Base-by-base conservation (phyloP, 1,140 invertebrate genomes). In the Trichonephila inaurata region DNA sequence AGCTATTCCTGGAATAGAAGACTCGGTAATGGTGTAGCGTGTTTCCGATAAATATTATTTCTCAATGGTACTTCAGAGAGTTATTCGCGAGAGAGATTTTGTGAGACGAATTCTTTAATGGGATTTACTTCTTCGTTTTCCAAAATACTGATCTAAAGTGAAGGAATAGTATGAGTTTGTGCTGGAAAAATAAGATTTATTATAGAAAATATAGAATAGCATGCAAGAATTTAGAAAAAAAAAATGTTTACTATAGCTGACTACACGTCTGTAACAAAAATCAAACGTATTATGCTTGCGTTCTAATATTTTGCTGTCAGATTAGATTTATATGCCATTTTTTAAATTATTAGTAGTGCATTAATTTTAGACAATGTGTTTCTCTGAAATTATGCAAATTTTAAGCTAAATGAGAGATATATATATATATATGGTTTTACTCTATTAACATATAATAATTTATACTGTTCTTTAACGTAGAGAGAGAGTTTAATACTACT, bases 1-100 rank as follows among this genome's bases (percentile, higher is more conserved):
- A 85, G 51, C 61, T 44, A 40, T 1, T 24, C 86, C 33, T 12
- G 19, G 19, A 60, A 40, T 33, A 88, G 33, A 64, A 21, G 60
- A 44, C 21, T 58, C 86, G 21, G 58, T 85, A 85, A 85, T 85
- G 58, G 51, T 33, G 83, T 10, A 61, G 51, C 51, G n/a, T n/a
- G 24, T 58, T 88, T 64, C 33, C 61, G 61, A 88, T 88, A 88
- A 88, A 88, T 88, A 66, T 88, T 88, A 88, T 88, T 88, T 88
- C 86, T 61, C 24, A 64, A 62, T 88, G 86, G 64, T 88, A 88
- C 86, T 88, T 88, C 28, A 28, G 61, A 62, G 19, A 77, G 33
- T n/a, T 58, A 40, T 51, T 85, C 83, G 51, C 1, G n/a, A 24
- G 83, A 85, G 60, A 88, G 64, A 66, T 88, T 88, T 58, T 40